phyloP scores from a whole-genome alignment of 2,113 vertebrate species.

The Oceanites oceanicus region DNA sequence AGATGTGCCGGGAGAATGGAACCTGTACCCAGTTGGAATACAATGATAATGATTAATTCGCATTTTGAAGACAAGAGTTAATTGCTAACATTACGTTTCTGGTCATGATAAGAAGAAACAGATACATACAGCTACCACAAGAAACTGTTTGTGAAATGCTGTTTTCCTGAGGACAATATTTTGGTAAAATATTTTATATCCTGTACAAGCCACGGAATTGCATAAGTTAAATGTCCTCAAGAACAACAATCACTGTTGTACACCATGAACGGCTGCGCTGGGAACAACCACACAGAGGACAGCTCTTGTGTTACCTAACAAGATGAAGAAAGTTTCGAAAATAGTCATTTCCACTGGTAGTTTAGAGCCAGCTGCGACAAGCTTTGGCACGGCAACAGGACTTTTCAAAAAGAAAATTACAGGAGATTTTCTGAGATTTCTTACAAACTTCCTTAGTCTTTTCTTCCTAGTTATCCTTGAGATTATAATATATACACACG shows the following conservation, averaged over 20 bases:
- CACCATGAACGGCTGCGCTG: neutral
- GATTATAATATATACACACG: neutral
- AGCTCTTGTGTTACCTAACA: neutral
- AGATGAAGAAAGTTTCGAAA: neutral
- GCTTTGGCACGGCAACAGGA: conserved; percentile 25
- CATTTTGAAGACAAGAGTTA: neutral
- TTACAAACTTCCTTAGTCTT: neutral
- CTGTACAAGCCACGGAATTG: conserved; percentile 23
- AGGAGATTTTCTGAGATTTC: neutral
- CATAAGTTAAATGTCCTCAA: conserved; percentile 33
- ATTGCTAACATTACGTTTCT: neutral
- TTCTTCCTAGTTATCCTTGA: conserved; percentile 28
- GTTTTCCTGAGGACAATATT: conserved; percentile 45
- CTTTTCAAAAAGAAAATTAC: neutral
- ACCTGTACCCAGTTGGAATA: neutral
- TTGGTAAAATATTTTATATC: conserved; percentile 15
- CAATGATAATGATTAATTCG: neutral
- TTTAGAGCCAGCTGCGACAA: neutral
- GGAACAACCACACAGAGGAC: neutral
- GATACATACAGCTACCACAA: neutral
- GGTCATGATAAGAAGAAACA: neutral
- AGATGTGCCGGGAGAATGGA: neutral
- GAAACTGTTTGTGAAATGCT: neutral
- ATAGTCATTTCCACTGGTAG: neutral
- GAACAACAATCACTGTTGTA: neutral